Base-by-base conservation (phyloP, 2,113 vertebrate genomes). In the Diphyllodes magnificus region DNA sequence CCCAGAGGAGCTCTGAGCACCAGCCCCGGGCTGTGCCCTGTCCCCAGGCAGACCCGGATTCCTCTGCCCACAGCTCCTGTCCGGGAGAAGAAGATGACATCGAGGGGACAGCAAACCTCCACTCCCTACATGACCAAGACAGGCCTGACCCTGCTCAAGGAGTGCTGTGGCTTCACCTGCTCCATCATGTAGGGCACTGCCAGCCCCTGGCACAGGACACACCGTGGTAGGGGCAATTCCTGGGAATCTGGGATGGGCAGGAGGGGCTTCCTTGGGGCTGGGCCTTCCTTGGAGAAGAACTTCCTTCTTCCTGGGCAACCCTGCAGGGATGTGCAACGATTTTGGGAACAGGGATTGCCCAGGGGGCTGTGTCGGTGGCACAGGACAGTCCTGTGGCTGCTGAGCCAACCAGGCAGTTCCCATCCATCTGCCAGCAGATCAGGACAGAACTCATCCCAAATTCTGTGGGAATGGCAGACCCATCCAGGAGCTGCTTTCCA, bases 141-240 rank as follows among this genome's bases (percentile, higher is more conserved):
- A 0, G 98, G 98, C 44, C 98, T 99, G 86, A 98, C 98, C 39
- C 97, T 99, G 57, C 98, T 99, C 84, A 99, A 98, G 83, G 98
- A 99, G 92, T 99, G 99, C 96, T 99, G 99, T 25, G 98, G 99
- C 89, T 98, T 99, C 97, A 98, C 98, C 18, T 99, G 98, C 97
- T 98, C 98, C 84, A 86, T 99, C 94, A 99, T 99, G 99, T 99
- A 98, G 97, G 77, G 73, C 79, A 24, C 9, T 47, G 49, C 61
- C 72, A 35, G 77, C 82, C 53, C 61, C 71, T 45, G 56, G 83
- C 89, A 80, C 79, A 54, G 94, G 77, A 72, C 65, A 49, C 12
- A 47, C 84, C 59, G 7, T 4, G 96, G 95, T 80, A 92, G 0
- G 54, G 86, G 39, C 54, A 28, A 10, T 0, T 45, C 82, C 72